These are phyloP conservation scores for Aphis gossypii DNA, from an alignment of 1,140 invertebrate species.

Conservation along the genomic window DNA sequence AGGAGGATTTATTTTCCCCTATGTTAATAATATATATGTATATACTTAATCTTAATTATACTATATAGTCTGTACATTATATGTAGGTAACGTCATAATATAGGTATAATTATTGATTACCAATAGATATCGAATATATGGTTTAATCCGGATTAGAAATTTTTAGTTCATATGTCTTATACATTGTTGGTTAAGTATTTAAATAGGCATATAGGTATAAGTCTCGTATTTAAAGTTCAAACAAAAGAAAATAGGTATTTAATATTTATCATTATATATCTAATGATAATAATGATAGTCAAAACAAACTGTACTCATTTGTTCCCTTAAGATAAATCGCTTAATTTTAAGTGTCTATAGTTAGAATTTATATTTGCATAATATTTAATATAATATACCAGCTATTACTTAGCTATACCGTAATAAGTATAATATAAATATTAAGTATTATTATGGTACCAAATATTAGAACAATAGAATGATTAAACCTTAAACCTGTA, in stretches of 20 bases:
- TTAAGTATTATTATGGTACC: background rate
- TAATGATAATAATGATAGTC: background rate
- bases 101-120: conserved; percentile 10
- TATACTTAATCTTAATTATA: background rate
- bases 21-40: background rate
- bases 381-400: background rate
- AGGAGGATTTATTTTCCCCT: background rate
- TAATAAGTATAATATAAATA: background rate
- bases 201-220: background rate
- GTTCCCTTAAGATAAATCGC: background rate
- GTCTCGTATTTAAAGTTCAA: background rate
- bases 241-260: background rate
- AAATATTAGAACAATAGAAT: background rate
- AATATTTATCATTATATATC: background rate
- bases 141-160: background rate
- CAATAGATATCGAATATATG: background rate
- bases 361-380: background rate
- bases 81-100: background rate
- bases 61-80: background rate
- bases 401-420: background rate
- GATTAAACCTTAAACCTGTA: background rate
- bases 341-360: background rate
- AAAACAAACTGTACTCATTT: background rate
- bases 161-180: background rate
- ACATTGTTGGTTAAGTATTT: background rate